Evolutionary conservation across 2,888 invertebrate species (phyloP).

Genomic region (Aelia acuminata): DNA sequence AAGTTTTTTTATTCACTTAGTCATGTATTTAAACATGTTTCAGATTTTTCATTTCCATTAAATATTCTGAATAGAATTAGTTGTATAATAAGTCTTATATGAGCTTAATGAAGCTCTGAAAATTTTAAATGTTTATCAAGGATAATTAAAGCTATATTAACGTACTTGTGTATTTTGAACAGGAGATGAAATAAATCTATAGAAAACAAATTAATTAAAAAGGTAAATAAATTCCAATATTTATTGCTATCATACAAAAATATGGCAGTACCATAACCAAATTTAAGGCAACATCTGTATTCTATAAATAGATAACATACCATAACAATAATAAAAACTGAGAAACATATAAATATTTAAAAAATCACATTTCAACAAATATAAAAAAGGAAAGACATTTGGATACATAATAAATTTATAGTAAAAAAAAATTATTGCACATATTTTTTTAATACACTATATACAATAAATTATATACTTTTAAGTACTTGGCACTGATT

Average conservation of each 20-base stretch:
- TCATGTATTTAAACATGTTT: too few species aligned
- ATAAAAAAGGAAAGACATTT: conserved; percentile 46
- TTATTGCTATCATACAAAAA: conserved; percentile 53
- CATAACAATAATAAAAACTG: conserved; percentile 30
- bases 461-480: conserved; percentile 26
- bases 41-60: too few species aligned
- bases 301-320: conserved; percentile 39
- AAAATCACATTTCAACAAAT: conserved; percentile 27
- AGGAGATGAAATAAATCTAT: neutral
- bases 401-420: conserved; percentile 31
- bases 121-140: too few species aligned
- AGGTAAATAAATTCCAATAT: conserved; percentile 36
- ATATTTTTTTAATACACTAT: conserved; percentile 27
- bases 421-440: conserved; percentile 37
- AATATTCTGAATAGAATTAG: too few species aligned
- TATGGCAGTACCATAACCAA: conserved; percentile 56
- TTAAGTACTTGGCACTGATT: conserved; percentile 42
- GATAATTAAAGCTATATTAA: too few species aligned
- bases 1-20: too few species aligned
- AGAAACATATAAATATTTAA: conserved; percentile 8
- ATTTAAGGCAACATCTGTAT: conserved; percentile 45
- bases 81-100: too few species aligned
- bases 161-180: too few species aligned
- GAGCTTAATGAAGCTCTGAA: too few species aligned
- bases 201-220: neutral